These are phyloP conservation scores for Cordilura impudica DNA, from an alignment of 2,888 invertebrate species.

Conservation along the genomic window DNA sequence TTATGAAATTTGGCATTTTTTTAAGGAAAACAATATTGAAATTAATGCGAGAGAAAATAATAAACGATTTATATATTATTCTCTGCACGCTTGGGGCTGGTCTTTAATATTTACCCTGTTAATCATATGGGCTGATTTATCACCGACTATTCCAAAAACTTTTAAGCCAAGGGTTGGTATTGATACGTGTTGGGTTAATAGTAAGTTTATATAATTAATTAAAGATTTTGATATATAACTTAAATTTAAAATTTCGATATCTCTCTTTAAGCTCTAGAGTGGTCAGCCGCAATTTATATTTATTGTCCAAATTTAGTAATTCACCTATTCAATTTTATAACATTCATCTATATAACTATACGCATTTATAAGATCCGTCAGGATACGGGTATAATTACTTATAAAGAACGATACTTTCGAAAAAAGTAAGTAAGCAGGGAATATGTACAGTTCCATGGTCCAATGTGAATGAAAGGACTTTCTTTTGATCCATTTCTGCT, in stretches of 20 bases:
- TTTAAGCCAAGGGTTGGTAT: slow-evolving; percentile 77
- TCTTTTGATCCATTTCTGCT: no score
- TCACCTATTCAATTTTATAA: slow-evolving; percentile 70
- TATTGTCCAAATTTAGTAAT: slow-evolving; percentile 71
- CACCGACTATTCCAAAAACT: slow-evolving; percentile 1
- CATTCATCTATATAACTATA: slow-evolving; percentile 72
- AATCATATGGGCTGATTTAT: not conserved
- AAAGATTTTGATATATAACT: not conserved
- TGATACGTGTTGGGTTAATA: slow-evolving; percentile 80
- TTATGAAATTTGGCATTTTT: slow-evolving; percentile 86
- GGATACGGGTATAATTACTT: slow-evolving; percentile 66
- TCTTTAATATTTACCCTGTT: not conserved
- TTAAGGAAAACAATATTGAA: slow-evolving; percentile 53
- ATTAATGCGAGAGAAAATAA: slow-evolving; percentile 11
- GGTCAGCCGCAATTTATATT: slow-evolving; percentile 72
- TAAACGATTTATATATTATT: slow-evolving; percentile 64
- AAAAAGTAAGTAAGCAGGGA: slow-evolving; percentile 52
- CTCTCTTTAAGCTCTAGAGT: slow-evolving; percentile 46
- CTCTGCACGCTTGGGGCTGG: slow-evolving; percentile 65
- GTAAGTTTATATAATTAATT: slow-evolving; percentile 76
- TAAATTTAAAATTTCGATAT: not conserved
- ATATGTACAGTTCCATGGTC: no score
- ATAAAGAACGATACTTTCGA: slow-evolving; percentile 63
- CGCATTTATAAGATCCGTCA: slow-evolving; percentile 70
- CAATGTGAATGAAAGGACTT: no score